Conservation (phyloP, 2,797 vertebrate species). For the Cyclopterus lumpus region DNA sequence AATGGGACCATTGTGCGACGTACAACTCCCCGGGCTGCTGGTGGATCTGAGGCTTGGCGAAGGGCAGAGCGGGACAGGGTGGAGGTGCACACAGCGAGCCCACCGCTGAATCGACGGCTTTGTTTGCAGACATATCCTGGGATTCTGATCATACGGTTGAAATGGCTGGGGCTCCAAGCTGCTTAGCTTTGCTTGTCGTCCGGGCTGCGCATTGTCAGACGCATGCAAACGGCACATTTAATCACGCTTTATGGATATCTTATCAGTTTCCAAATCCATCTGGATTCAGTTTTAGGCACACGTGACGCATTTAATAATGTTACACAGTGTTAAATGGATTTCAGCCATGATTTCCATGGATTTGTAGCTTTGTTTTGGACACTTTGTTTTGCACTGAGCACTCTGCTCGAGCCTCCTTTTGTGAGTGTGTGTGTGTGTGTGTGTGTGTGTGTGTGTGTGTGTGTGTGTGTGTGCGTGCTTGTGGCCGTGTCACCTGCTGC, state of each 20-base stretch:
- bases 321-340: neutral
- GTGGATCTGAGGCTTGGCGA: conserved; percentile 74
- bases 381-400: neutral
- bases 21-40: conserved; percentile 62
- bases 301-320: neutral
- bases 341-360: neutral
- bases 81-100: conserved; percentile 65
- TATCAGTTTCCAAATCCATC: conserved; percentile 3
- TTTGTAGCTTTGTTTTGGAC: neutral
- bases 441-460: neutral
- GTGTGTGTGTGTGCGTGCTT: neutral
- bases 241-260: conserved; percentile 12
- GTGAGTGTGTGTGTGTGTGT: neutral
- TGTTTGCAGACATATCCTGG: conserved; percentile 74
- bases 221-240: conserved; percentile 45
- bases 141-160: conserved; percentile 74
- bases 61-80: conserved; percentile 53
- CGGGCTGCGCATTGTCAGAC: conserved; percentile 41
- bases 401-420: conserved; percentile 18
- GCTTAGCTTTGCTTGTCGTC: conserved; percentile 52
- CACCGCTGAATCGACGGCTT: conserved; percentile 73
- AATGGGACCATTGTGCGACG: conserved; percentile 74
- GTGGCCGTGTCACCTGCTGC: conserved; percentile 63
- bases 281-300: neutral
- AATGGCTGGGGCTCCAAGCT: conserved; percentile 63